phyloP scores from a whole-genome alignment of 2,113 vertebrate genomes.

The Synchiropus splendidus region DNA sequence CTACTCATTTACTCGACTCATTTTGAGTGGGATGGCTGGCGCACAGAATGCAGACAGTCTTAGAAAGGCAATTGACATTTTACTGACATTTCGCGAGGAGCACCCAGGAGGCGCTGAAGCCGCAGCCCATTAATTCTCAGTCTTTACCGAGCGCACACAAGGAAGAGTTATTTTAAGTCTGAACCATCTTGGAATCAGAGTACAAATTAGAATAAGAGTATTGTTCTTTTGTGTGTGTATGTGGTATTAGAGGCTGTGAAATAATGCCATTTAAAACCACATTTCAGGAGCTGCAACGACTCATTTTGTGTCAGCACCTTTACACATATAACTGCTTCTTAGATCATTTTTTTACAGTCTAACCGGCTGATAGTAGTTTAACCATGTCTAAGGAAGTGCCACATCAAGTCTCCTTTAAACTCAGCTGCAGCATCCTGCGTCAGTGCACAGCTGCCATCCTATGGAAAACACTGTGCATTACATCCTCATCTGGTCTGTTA shows the following conservation, averaged over 20 bases:
- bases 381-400: constrained; percentile 3
- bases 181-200: too few species aligned
- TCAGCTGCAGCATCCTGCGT: constrained; percentile 13
- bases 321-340: too few species aligned
- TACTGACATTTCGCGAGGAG: constrained; percentile 43
- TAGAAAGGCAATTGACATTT: constrained; percentile 60
- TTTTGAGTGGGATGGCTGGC: constrained; percentile 30
- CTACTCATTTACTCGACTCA: constrained; percentile 21
- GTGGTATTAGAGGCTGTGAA: too few species aligned
- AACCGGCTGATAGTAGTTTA: too few species aligned
- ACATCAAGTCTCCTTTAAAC: too few species aligned
- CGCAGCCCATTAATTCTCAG: constrained; percentile 37
- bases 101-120: constrained; percentile 30
- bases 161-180: too few species aligned
- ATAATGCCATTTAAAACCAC: too few species aligned
- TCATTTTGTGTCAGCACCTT: too few species aligned
- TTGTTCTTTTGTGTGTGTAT: too few species aligned
- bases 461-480: constrained; percentile 44
- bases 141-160: constrained; percentile 21
- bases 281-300: too few species aligned
- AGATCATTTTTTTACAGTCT: too few species aligned
- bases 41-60: constrained; percentile 26
- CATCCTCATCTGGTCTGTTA: constrained; percentile 11
- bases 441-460: constrained; percentile 52
- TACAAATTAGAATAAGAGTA: too few species aligned